phyloP scores from a whole-genome alignment of 2,113 vertebrate genomes.

The Tachysurus fulvidraco region DNA sequence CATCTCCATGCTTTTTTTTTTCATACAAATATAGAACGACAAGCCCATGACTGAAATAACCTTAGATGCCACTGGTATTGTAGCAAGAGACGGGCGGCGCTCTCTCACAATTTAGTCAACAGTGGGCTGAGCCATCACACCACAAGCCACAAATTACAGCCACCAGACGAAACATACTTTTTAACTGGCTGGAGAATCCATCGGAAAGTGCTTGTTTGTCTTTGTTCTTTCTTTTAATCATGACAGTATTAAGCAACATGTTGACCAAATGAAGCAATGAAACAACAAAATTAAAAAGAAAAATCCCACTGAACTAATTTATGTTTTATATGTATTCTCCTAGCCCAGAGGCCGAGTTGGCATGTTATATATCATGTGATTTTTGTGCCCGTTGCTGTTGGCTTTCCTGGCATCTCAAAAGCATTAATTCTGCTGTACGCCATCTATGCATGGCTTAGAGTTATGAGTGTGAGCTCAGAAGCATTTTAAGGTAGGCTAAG shows the following conservation, averaged over 20 bases:
- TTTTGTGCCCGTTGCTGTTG: slow-evolving; percentile 34
- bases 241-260: slow-evolving; percentile 25
- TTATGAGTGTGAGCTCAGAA: slow-evolving; percentile 19
- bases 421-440: slow-evolving; percentile 37
- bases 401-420: slow-evolving; percentile 33
- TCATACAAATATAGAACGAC: slow-evolving; percentile 39
- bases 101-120: slow-evolving; percentile 33
- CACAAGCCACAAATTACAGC: slow-evolving; percentile 52
- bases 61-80: slow-evolving; percentile 47
- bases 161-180: slow-evolving; percentile 43
- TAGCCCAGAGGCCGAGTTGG: background rate
- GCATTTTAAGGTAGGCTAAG: slow-evolving; percentile 32
- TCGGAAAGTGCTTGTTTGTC: slow-evolving; percentile 23
- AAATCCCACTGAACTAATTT: background rate
- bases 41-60: slow-evolving; percentile 52
- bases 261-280: slow-evolving; percentile 8
- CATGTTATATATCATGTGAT: background rate
- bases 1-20: slow-evolving; percentile 23
- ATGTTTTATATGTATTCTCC: background rate
- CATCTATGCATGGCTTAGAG: slow-evolving; percentile 23
- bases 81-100: slow-evolving; percentile 39
- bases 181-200: slow-evolving; percentile 40
- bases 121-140: slow-evolving; percentile 42
- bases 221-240: slow-evolving; percentile 38
- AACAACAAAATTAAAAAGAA: background rate